Evolutionary conservation across 2,113 vertebrate species (phyloP), one percentile per base, ranked within the genome.

Genomic region (Pluvianellus socialis): DNA sequence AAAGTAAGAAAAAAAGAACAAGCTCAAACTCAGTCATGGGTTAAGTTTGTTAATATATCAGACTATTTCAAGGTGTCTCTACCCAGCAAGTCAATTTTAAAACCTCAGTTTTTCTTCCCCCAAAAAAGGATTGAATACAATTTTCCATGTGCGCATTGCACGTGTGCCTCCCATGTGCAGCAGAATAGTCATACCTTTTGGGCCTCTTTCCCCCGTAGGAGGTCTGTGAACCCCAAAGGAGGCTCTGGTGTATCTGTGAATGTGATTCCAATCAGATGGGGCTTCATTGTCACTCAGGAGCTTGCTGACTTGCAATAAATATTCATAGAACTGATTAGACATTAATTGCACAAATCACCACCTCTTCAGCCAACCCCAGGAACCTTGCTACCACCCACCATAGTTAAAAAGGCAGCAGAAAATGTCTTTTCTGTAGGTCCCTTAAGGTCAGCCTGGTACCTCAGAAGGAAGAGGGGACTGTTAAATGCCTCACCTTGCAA

Each of bases 251-350:
- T 90, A 92, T 49, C 71, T 82, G 65, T 76, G 86, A 93, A 79
- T 87, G 86, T 87, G 80, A 83, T 89, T 70, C 79, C 86, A 95
- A 85, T 90, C 92, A 82, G 50, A 91, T 55, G 32, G 21, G 76
- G 11, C 50, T 87, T 73, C 65, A 61, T 76, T 94, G 90, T 94
- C 91, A 94, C 62, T 93, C 94, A 93, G 73, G 68, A 82, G 82
- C 66, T 96, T 86, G 79, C 82, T 92, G 95, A 95, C 95, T 94
- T 90, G 65, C 73, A 88, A 96, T 97, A 97, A 96, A 97, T 97
- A 97, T 97, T 97, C 97, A 97, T 97, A 94, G 93, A 91, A 88
- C 56, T 97, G 96, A 96, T 97, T 96, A 97, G 97, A 91, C 86
- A 86, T 94, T 95, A 97, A 97, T 96, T 96, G 65, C 92, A 75